Base-by-base conservation (phyloP, 2,888 invertebrate genomes). In the Mallateleia sp. region DNA sequence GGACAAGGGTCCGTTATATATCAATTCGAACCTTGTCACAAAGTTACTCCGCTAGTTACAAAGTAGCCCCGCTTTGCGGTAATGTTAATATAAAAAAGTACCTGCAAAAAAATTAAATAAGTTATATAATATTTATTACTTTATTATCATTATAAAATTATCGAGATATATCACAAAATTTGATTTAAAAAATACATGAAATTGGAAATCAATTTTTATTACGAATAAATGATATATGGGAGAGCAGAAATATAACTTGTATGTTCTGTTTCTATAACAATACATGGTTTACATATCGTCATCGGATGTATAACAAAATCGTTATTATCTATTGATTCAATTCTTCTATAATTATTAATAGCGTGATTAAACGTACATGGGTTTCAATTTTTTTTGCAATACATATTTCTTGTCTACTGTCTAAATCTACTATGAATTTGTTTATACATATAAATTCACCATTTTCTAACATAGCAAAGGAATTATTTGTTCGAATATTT, bases 201-300 rank as follows among this genome's bases (percentile, higher is more conserved):
- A n/a, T 28, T 28, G 8, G 8, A 28, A 28, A 28, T 28, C 4
- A 28, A 28, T 6, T 8, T 8, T 11, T 47, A 7, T 28, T 54
- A 80, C 15, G 71, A 62, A 50, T 38, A 38, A 84, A 56, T 58
- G 15, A 66, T 71, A 50, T 84, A 78, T 15, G 84, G 78, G 20
- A 78, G 56, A 1, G 52, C 28, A n/a, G 71, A 78, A 32, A 72
- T 71, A 47, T 54, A 84, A 32, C n/a, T 38, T 52, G 15, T 45
- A 58, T 72, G 11, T 8, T 28, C 25, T 34, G 24, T 25, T 45
- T 66, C 8, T 22, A 72, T 34, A 64, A 66, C 54, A 22, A 72
- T 78, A 64, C 50, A 71, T 58, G 78, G 38, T 58, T 20, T 64
- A 50, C 18, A 22, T 47, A 84, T 78, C 20, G 45, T 56, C 22